Conservation (phyloP, 2,888 invertebrate species). For the Plutella xylostella region DNA sequence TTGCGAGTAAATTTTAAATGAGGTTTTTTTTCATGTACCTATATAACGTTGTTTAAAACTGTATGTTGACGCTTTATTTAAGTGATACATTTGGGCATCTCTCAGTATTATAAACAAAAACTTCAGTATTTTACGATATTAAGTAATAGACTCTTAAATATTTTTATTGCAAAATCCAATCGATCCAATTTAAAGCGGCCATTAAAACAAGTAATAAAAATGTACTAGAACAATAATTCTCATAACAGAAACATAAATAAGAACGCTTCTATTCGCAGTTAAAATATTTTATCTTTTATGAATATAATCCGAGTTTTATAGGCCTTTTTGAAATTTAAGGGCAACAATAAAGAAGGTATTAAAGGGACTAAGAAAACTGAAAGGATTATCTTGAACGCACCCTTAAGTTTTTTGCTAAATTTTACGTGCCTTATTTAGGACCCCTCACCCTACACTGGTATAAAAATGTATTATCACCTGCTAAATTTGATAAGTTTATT, state of each 20-base stretch:
- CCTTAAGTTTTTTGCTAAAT: constrained; percentile 36
- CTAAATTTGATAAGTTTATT: too few relatives aligned
- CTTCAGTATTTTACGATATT: background rate
- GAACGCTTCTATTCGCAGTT: constrained; percentile 48
- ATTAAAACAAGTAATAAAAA: constrained; percentile 37
- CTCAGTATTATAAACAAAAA: background rate
- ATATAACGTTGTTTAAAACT: too few relatives aligned
- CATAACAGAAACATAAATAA: constrained; percentile 48
- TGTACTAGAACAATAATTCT: constrained; percentile 48
- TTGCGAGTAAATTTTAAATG: background rate
- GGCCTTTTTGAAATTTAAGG: constrained; percentile 45
- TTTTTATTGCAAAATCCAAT: constrained; percentile 2
- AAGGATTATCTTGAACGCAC: constrained; percentile 44
- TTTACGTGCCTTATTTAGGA: constrained; percentile 34
- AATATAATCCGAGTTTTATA: constrained; percentile 60
- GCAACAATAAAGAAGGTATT: constrained; percentile 43
- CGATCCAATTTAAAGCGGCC: constrained; percentile 4
- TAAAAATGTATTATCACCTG: too few relatives aligned
- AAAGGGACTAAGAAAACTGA: constrained; percentile 36
- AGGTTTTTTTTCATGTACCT: too few relatives aligned
- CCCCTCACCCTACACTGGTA: constrained; percentile 4
- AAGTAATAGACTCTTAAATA: background rate
- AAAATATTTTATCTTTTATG: constrained; percentile 66
- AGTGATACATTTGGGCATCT: background rate
- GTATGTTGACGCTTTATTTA: too few relatives aligned